phyloP scores from a whole-genome alignment of 1,140 invertebrate species.

The Diorhabda elongata region DNA sequence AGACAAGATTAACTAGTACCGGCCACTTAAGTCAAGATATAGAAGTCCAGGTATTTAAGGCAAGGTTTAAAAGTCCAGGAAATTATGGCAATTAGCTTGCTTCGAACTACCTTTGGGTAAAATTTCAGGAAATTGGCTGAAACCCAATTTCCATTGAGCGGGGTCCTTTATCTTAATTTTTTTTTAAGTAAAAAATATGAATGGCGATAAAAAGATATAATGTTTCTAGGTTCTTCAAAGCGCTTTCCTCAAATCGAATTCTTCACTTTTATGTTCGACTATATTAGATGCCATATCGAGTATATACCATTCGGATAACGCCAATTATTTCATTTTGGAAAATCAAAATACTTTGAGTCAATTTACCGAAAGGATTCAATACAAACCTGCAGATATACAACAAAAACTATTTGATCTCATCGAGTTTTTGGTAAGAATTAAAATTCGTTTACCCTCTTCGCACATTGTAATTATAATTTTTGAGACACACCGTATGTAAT shows the following conservation, averaged over 20 bases:
- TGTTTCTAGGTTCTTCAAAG: slow-evolving; percentile 81
- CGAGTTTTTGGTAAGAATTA: slow-evolving; percentile 72
- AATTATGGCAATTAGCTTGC: too few species aligned
- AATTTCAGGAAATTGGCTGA: too few species aligned
- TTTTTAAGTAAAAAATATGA: too few species aligned
- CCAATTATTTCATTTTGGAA: slow-evolving; percentile 98
- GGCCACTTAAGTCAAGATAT: too few species aligned
- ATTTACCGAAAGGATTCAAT: slow-evolving; percentile 92
- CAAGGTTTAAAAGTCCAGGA: too few species aligned
- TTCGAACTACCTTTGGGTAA: too few species aligned
- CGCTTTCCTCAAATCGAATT: slow-evolving; percentile 87
- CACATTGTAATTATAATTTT: too few species aligned
- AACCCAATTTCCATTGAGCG: too few species aligned
- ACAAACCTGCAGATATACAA: slow-evolving; percentile 87
- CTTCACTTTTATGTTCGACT: slow-evolving; percentile 77
- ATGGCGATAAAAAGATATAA: too few species aligned
- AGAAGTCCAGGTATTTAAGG: too few species aligned
- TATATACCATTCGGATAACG: slow-evolving; percentile 95
- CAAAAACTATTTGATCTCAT: slow-evolving; percentile 93
- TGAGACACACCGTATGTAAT: neutral
- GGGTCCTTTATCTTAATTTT: too few species aligned
- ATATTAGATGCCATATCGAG: slow-evolving; percentile 94
- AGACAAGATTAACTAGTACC: too few species aligned
- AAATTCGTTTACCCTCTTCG: neutral
- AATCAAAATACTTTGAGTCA: slow-evolving; percentile 92